A percentile compares a stretch with the other conserved stretches of the same genome.
Conservation (phyloP, 2,888 invertebrate genomes). For the Drepanosiphum platanoidis region DNA sequence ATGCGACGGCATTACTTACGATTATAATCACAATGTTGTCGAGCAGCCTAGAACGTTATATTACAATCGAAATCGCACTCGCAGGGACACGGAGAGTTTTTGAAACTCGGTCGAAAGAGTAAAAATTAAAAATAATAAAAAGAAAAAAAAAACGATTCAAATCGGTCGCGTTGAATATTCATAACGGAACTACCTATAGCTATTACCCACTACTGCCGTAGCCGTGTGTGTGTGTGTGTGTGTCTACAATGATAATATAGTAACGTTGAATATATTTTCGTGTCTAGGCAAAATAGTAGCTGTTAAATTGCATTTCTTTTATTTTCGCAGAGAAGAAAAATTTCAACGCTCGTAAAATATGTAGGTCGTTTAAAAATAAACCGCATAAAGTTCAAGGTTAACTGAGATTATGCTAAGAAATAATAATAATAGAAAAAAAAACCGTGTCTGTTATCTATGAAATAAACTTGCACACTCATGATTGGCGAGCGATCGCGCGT, state of each 20-base stretch:
- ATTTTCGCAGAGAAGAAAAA: background rate
- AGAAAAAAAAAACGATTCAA: background rate
- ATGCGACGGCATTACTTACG: no score
- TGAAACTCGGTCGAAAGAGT: no score
- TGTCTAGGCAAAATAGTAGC: background rate
- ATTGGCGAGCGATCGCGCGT: background rate
- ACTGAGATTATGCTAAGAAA: background rate
- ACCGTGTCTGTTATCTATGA: background rate
- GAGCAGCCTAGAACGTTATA: no score
- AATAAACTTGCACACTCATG: background rate
- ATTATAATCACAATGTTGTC: no score
- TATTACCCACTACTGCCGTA: background rate
- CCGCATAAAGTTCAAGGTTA: constrained; percentile 30
- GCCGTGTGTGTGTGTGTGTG: no score
- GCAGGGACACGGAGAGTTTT: no score
- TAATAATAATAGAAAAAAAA: background rate
- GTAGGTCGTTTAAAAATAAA: constrained; percentile 25
- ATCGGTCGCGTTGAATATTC: constrained; percentile 23
- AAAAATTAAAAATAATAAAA: background rate
- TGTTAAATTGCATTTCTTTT: constrained; percentile 1
- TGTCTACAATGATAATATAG: no score
- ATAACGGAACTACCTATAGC: background rate
- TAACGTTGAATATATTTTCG: background rate
- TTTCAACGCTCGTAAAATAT: constrained; percentile 1
- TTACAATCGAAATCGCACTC: no score